Evolutionary conservation across 2,797 vertebrate genomes (phyloP), one percentile per base, ranked within the genome.

Genomic region (Labroides dimidiatus): DNA sequence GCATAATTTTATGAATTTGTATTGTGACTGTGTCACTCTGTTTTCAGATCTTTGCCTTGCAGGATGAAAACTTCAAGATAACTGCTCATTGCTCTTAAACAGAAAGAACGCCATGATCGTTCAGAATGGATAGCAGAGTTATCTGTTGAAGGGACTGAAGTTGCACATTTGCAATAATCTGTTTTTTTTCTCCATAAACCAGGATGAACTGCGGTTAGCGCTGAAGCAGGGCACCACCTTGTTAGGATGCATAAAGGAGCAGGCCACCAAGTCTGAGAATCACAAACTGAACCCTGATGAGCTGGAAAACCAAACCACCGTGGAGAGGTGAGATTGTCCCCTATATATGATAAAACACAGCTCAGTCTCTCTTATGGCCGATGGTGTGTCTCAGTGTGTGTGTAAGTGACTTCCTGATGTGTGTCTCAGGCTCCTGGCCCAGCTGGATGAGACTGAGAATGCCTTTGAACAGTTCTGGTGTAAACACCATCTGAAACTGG

Each of bases 401-500:
- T 56, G 42, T 68, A 49, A 42, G 64, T 8, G 63, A 23, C 11
- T 23, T 55, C 37, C 23, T 82, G 16, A 80, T 77, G n/a, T 87
- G 45, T 83, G 86, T 87, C 70, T 85, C 88, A 99, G 96, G 87
- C 93, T 98, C 65, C 84, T 98, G 36, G 95, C 94, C 71, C 96
- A 99, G 89, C 73, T 98, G 85, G 94, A 96, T 88, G 96, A 98
- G 92, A 98, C 96, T 5, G 95, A 97, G 84, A 98, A 96, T 45
- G 96, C 95, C 42, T 97, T 99, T 84, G 94, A 95, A 87, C 95
- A 96, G 55, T 97, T 98, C 90, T 98, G 96, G 96, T 94, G 90
- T 52, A 95, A 95, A 82, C 96, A 98, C 85, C 95, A 97, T 69
- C 89, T 96, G 64, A 98, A 97, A 69, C 88, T 97, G 84, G 96